Base-by-base conservation (phyloP, 2,888 invertebrate genomes). In the Ceramica pisi region DNA sequence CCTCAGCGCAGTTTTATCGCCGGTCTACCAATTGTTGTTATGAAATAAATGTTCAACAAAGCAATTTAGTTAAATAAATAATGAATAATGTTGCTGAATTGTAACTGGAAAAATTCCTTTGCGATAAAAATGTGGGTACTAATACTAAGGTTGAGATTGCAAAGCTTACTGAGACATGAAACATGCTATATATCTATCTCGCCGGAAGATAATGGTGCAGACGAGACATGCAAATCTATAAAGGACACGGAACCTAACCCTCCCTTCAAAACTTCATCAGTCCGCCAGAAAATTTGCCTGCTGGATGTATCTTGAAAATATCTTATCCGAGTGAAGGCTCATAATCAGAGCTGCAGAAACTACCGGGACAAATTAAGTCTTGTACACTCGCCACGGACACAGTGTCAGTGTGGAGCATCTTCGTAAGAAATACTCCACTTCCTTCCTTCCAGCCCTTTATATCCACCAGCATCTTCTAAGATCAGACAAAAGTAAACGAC, bases 41-140 rank as follows among this genome's bases (percentile, higher is more conserved):
- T 66, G 69, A 69, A 75, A 68, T 80, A 62, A 64, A 76, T 67
- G 61, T 35, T 62, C 50, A 65, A 79, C 67, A 72, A 61, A 65
- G 53, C 41, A 46, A 23, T 55, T 50, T 9, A 19, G 35, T 55
- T 62, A 50, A 44, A 66, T 75, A 75, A 78, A 71, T 71, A 67
- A 44, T 56, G 64, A 68, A 56, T 56, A 61, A 50, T 21, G 2
- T 57, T 50, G 46, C 26, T 57, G 57, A 57, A 74, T 26, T 59
- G 35, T 56, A 56, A 35, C 46, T 23, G 55, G 61, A 57, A 66
- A 38, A 48, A 71, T 80, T 71, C 60, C 50, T 31, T 21, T 31
- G 26, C 10, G 63, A 75, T 75, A 63, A 67, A 26, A 60, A 59
- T 46, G 31, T 31, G 14, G n/a, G 7, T 41, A 14, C 2, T 2